Percentiles rank a stretch among this genome's conserved stretches.
Conservation (phyloP, 2,888 invertebrate species). For the Leptinotarsa haldemani region DNA sequence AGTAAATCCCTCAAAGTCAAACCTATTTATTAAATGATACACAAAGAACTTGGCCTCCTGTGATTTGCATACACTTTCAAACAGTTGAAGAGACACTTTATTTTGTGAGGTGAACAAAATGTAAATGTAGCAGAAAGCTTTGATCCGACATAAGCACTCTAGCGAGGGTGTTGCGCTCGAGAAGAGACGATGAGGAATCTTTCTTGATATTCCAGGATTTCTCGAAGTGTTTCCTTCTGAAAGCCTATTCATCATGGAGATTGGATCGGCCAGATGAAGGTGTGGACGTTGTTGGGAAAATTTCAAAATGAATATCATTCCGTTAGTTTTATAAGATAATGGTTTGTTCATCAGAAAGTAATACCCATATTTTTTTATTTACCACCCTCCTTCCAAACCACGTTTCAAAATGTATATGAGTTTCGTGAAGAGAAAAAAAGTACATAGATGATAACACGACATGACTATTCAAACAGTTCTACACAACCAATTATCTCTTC, state of each 20-base stretch:
- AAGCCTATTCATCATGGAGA: not conserved
- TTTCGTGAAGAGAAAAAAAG: no score
- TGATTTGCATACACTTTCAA: not conserved
- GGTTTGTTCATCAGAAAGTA: no score
- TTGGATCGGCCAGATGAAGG: not conserved
- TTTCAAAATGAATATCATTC: no score
- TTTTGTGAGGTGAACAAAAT: not conserved
- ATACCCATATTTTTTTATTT: no score
- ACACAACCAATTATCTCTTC: no score
- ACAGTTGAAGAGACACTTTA: not conserved
- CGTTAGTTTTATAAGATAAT: no score
- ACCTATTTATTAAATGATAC: not conserved
- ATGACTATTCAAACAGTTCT: no score
- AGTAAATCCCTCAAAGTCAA: no score
- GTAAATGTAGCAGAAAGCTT: slow-evolving; percentile 14
- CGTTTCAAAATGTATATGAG: no score
- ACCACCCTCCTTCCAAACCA: no score
- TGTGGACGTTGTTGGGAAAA: not conserved
- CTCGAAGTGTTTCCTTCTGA: not conserved
- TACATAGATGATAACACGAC: no score
- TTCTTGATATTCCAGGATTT: not conserved
- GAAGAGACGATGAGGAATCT: not conserved
- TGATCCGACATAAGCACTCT: slow-evolving; percentile 14
- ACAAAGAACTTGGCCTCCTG: not conserved
- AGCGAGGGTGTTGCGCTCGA: not conserved